These are phyloP conservation scores for Lasioglossum marginatum DNA, from an alignment of 2,888 invertebrate genomes.

Conservation along the genomic window DNA sequence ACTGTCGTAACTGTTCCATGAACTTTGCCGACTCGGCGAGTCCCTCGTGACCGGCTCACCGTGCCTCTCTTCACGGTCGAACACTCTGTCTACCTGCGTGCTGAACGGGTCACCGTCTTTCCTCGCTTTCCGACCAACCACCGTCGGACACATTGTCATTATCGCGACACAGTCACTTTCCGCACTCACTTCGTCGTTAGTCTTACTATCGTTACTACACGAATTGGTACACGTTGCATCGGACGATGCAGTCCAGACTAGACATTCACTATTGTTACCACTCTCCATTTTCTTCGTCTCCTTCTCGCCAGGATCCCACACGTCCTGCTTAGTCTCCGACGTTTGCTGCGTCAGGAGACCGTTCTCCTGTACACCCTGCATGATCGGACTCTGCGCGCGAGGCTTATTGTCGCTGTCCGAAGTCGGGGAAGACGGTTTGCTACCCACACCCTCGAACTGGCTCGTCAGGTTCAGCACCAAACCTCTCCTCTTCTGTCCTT, in stretches of 20 bases:
- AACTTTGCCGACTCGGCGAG: slow-evolving; percentile 89
- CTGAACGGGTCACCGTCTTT: slow-evolving; percentile 89
- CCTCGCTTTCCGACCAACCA: slow-evolving; percentile 78
- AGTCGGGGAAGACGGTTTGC: slow-evolving; percentile 82
- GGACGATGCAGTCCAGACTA: slow-evolving; percentile 85
- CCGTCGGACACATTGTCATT: slow-evolving; percentile 52
- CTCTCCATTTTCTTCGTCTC: slow-evolving; percentile 38
- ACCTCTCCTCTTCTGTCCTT: slow-evolving; percentile 84
- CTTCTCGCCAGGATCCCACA: slow-evolving; percentile 89
- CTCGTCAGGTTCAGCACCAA: slow-evolving; percentile 86
- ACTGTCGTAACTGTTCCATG: slow-evolving; percentile 92
- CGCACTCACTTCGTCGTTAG: slow-evolving; percentile 64
- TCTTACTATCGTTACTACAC: slow-evolving; percentile 77
- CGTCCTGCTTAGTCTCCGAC: slow-evolving; percentile 85
- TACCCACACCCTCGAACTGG: slow-evolving; percentile 85
- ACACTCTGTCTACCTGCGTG: slow-evolving; percentile 89
- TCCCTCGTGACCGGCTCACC: slow-evolving; percentile 81
- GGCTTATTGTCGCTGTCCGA: slow-evolving; percentile 71
- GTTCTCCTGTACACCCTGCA: slow-evolving; percentile 60
- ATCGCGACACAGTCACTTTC: slow-evolving; percentile 67
- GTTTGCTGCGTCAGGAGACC: slow-evolving; percentile 35
- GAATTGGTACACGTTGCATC: slow-evolving; percentile 80
- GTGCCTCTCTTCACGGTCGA: slow-evolving; percentile 88
- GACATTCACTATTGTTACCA: slow-evolving; percentile 81
- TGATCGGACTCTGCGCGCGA: slow-evolving; percentile 57